Base-by-base conservation (phyloP, 2,113 vertebrate genomes). In the Channa argus region DNA sequence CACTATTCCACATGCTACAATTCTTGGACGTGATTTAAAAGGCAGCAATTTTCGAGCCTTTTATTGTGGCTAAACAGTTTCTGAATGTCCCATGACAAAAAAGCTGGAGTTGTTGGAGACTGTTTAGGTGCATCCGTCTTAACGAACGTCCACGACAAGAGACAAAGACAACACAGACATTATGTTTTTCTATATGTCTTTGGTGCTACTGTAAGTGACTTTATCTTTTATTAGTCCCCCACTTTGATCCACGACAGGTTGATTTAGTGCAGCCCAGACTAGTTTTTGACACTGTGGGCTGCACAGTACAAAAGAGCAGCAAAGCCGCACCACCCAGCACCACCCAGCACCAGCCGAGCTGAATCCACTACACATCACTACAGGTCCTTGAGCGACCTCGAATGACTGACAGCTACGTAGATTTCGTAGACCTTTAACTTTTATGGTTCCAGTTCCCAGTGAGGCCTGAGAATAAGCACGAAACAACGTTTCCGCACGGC, bases 1-100 rank as follows among this genome's bases (percentile, higher is more conserved):
- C 52, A 83, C 5, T 44, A 37, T 61, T 36, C 9, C 11, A 4
- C 39, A 58, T 1, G 5, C 1, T 60, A 10, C 60, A 60, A 2
- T 37, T 41, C 37, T 58, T 52, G 61, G 55, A 67, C 3, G 24
- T 13, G 53, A 64, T 77, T 73, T 62, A 37, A 66, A 66, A 45
- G 43, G 33, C 43, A 46, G 0, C 10, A 41, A 15, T 13, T 49
- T 61, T 51, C 74, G 39, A 38, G 5, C n/a, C 55, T 63, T 66
- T 72, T 36, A 36, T 34, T 51, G 14, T 54, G 24, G 37, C 70
- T 36, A 70, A 63, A 15, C 11, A 55, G 8, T 50, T 59, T 51
- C 8, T 11, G 34, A 36, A 71, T 39, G 6, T 8, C 34, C 6
- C 2, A 41, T 58, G 14, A 59, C 7, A 2, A 44, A 54, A 60